phyloP scores from a whole-genome alignment of 92 coral and sea anemone genomes.

The Bergia puertoricense region DNA sequence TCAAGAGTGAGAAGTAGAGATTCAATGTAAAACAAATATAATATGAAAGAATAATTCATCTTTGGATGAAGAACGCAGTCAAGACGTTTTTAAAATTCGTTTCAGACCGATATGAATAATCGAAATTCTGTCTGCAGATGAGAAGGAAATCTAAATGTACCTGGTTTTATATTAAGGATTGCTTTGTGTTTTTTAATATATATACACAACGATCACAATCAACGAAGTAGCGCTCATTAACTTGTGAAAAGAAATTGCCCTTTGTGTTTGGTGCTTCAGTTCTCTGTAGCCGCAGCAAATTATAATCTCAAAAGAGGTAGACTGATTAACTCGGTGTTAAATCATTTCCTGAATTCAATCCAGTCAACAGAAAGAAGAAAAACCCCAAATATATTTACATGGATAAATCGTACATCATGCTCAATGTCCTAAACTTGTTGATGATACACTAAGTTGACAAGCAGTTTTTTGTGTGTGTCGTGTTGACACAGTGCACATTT shows the following conservation, averaged over 20 bases:
- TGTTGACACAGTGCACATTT: neutral
- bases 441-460: neutral
- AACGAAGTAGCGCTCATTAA: neutral
- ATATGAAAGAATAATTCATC: no score
- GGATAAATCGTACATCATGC: neutral
- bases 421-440: neutral
- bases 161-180: neutral
- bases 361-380: neutral
- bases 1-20: no score
- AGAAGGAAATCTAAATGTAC: neutral
- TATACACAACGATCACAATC: neutral
- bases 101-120: neutral
- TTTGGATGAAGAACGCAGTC: neutral
- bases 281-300: neutral
- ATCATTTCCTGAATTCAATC: neutral
- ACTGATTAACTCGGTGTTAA: neutral
- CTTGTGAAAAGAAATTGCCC: neutral
- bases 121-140: slow-evolving; percentile 1
- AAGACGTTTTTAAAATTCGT: neutral
- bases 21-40: no score
- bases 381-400: neutral
- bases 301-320: slow-evolving; percentile 17
- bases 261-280: slow-evolving; percentile 3
- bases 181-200: neutral
- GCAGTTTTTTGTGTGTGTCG: neutral